Base-by-base conservation (phyloP, 1,140 invertebrate genomes). In the Cotesia glomerata region DNA sequence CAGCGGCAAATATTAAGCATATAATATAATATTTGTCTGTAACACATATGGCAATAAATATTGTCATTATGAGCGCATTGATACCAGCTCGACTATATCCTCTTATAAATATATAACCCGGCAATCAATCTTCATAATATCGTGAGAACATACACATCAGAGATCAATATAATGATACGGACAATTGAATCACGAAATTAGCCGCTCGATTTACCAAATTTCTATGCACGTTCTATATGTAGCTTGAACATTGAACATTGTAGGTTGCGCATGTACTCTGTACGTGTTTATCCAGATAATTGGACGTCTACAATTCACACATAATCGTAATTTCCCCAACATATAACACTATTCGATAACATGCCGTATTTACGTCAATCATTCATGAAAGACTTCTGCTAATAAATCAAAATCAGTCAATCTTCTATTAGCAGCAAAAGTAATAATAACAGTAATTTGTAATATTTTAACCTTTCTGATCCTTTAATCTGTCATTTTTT, bases 281-380 rank as follows among this genome's bases (percentile, higher is more conserved):
- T 26, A 49, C 65, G 65, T 45, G 39, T 67, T 67, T 67, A 67
- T 67, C 65, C 65, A 18, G 51, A 67, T 67, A 67, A 67, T 67
- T 67, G 65, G 34, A 51, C 16, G 34, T 36, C 62, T 36, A 45
- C 62, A 61, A 26, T 26, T 45, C 39, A 45, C 39, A 61, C 11
- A 16, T 18, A 14, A 56, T 16, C 52, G n/a, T 56, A 18, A 56
- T 56, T 56, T 32, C 39, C 11, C 5, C 39, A 45, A 5, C 39
- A 45, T 45, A 45, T 45, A 45, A 45, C 11, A 45, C 26, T 26
- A 26, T 26, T 26, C 26, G 26, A 45, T 9, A 7, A 11, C 39
- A 11, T 9, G 11, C 7, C 39, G 39, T 45, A 45, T 45, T 45
- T 11, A 45, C 11, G 39, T 45, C 39, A 45, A 45, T 45, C 39